Conservation (phyloP, 2,113 vertebrate genomes). For the Labeo rohita region DNA sequence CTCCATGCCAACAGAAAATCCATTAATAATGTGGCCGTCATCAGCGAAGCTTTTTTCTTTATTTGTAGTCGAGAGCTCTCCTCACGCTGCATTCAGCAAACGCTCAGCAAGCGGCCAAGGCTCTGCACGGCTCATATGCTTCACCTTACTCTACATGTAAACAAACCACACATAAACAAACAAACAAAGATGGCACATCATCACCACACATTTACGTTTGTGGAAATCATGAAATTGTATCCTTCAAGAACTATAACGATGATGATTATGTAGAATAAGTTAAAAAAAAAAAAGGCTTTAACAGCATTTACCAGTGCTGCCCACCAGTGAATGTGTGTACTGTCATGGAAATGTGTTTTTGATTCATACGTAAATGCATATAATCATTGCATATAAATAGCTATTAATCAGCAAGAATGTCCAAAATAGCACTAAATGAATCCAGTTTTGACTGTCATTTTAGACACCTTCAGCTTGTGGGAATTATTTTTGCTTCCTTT, state of each 20-base stretch:
- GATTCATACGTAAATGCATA: background rate
- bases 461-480: background rate
- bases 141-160: constrained; percentile 36
- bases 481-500: background rate
- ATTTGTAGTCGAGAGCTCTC: background rate
- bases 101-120: constrained; percentile 28
- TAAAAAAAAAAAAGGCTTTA: background rate
- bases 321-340: background rate
- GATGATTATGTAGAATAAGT: background rate
- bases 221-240: background rate
- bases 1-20: constrained; percentile 57
- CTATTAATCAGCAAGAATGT: constrained; percentile 6
- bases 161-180: constrained; percentile 18
- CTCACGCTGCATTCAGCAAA: background rate
- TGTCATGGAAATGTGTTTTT: background rate
- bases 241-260: background rate
- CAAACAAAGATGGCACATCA: constrained; percentile 25
- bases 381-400: constrained; percentile 30
- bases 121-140: constrained; percentile 48
- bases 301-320: background rate
- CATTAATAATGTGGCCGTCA: constrained; percentile 71
- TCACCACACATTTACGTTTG: background rate
- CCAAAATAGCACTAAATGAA: background rate
- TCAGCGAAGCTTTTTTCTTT: constrained; percentile 63
- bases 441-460: constrained; percentile 1